phyloP scores from a whole-genome alignment of 2,113 vertebrate genomes.

The Ivindomyrus marchei region DNA sequence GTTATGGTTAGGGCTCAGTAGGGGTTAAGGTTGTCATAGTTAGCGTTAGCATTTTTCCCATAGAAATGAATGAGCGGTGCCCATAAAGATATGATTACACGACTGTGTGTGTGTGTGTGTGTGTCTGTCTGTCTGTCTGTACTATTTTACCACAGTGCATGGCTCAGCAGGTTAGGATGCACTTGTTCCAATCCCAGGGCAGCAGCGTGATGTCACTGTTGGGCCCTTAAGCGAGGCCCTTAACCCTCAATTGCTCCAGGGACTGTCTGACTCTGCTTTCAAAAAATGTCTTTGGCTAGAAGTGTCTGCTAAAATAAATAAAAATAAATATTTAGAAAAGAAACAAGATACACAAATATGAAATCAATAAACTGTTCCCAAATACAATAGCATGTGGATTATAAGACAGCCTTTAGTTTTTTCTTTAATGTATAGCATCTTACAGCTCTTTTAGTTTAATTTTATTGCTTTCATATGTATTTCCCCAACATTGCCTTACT shows the following conservation, averaged over 20 bases:
- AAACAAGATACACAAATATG: slow-evolving; percentile 1
- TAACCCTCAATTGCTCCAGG: neutral
- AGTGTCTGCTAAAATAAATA: neutral
- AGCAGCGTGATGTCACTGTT: neutral
- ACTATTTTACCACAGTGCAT: neutral
- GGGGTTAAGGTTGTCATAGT: too few relatives aligned
- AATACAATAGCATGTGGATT: neutral
- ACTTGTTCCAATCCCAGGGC: neutral
- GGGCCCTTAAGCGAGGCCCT: neutral
- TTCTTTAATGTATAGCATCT: neutral
- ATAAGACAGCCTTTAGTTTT: neutral
- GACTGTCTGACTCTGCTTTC: neutral
- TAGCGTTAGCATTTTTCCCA: too few relatives aligned
- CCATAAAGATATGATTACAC: neutral
- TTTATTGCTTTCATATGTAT: neutral
- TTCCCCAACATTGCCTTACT: neutral
- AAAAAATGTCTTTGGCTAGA: neutral
- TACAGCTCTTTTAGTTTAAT: neutral
- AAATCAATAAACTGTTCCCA: neutral
- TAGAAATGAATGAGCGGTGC: too few relatives aligned
- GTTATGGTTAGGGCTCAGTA: too few relatives aligned
- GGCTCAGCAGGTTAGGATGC: neutral
- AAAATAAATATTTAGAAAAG: neutral
- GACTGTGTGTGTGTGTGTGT: neutral
- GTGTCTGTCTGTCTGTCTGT: neutral